These are phyloP conservation scores for Cydia amplana DNA, from an alignment of 1,140 invertebrate genomes.

Conservation along the genomic window DNA sequence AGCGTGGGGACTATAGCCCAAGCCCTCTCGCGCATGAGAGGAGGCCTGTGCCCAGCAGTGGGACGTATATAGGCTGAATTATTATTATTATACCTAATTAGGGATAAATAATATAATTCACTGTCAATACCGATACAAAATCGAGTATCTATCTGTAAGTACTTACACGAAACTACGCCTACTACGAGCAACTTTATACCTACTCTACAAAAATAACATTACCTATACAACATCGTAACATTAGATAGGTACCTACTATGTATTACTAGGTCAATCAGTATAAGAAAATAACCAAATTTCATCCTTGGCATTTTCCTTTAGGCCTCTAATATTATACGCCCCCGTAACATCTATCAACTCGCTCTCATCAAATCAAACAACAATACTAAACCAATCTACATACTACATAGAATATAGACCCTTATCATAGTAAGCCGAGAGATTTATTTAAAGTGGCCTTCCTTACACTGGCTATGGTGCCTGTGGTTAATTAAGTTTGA, in stretches of 20 bases:
- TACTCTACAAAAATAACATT: too few species aligned
- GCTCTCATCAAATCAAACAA: constrained; percentile 14
- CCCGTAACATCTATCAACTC: neutral
- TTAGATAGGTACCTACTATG: neutral
- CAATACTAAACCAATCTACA: constrained; percentile 4
- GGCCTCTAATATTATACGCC: neutral
- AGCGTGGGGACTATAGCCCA: too few species aligned
- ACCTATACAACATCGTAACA: too few species aligned
- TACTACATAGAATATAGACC: neutral
- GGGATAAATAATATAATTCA: too few species aligned
- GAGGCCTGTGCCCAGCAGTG: too few species aligned
- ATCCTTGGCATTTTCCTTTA: constrained; percentile 1
- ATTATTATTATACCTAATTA: too few species aligned
- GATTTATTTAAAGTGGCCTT: neutral
- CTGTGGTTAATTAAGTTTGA: constrained; percentile 6
- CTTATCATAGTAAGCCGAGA: neutral
- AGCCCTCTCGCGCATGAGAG: too few species aligned
- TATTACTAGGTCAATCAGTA: neutral
- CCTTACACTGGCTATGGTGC: neutral
- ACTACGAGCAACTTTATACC: too few species aligned
- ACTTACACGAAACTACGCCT: too few species aligned
- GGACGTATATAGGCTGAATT: too few species aligned
- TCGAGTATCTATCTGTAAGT: too few species aligned
- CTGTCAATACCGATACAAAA: too few species aligned
- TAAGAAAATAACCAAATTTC: neutral